Percentiles rank a stretch among this genome's conserved stretches.
Evolutionary conservation across 1,140 invertebrate genomes (phyloP).

Genomic region (Drosophila orosa): DNA sequence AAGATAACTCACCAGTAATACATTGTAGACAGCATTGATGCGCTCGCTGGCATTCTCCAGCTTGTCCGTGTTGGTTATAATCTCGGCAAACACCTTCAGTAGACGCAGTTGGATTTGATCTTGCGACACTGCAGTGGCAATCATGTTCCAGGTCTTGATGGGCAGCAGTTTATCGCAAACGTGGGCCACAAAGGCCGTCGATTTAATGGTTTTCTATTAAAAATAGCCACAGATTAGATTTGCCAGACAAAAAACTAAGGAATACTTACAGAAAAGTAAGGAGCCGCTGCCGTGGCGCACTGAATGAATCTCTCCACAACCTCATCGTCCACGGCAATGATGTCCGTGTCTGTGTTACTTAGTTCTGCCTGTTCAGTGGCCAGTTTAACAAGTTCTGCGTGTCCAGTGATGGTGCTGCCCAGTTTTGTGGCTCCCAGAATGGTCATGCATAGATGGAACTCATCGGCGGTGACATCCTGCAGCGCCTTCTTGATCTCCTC

Average conservation of each 20-base stretch:
- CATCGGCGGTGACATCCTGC: constrained; percentile 95
- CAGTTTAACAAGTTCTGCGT: constrained; percentile 94
- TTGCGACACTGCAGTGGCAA: constrained; percentile 87
- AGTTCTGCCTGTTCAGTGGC: constrained; percentile 93
- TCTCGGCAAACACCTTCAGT: constrained; percentile 94
- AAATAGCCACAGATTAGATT: constrained; percentile 62
- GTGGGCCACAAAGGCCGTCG: constrained; percentile 93
- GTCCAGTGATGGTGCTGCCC: constrained; percentile 91
- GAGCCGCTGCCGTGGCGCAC: constrained; percentile 93
- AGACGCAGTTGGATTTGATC: constrained; percentile 91
- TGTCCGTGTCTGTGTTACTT: constrained; percentile 89
- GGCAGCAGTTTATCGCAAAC: constrained; percentile 94
- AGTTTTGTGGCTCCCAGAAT: constrained; percentile 92
- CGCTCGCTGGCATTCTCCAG: constrained; percentile 90
- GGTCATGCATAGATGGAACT: constrained; percentile 95
- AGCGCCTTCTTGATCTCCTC: constrained; percentile 94
- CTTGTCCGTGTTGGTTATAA: constrained; percentile 89
- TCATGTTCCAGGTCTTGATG: constrained; percentile 86
- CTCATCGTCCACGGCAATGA: constrained; percentile 90
- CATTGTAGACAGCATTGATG: constrained; percentile 90
- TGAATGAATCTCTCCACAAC: constrained; percentile 92
- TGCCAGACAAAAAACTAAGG: background rate
- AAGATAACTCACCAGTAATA: constrained; percentile 89
- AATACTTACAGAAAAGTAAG: constrained; percentile 93
- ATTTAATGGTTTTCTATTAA: constrained; percentile 93